These are phyloP conservation scores for Hucho hucho DNA, from an alignment of 2,113 vertebrate species.

Conservation along the genomic window DNA sequence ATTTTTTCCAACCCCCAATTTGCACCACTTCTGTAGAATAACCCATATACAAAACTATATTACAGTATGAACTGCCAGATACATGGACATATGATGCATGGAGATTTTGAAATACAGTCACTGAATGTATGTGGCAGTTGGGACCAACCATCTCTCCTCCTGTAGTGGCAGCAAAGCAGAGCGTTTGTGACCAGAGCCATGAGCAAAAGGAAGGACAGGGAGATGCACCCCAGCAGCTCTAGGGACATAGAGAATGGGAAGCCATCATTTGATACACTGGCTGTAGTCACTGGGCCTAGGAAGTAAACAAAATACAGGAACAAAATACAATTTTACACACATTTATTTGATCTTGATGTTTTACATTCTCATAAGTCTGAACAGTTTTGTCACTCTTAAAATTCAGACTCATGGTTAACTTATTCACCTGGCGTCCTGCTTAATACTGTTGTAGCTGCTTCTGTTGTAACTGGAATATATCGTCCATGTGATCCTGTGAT, in stretches of 20 bases:
- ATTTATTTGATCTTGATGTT: background rate
- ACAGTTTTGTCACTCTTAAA: background rate
- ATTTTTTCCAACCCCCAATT: no score
- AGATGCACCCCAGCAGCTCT: constrained; percentile 29
- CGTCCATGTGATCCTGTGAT: background rate
- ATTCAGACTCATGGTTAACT: background rate
- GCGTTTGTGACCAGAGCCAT: constrained; percentile 52
- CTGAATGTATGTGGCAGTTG: background rate
- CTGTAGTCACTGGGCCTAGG: background rate
- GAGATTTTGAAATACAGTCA: no score
- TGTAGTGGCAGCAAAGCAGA: constrained; percentile 59
- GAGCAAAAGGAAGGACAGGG: constrained; percentile 49
- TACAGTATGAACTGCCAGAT: no score
- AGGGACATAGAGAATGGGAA: background rate
- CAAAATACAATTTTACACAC: background rate
- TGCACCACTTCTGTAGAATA: no score
- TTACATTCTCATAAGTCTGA: background rate
- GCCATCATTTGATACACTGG: rapidly evolving
- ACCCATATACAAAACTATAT: no score
- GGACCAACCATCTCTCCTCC: constrained; percentile 48
- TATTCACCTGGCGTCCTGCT: background rate
- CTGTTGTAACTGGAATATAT: background rate
- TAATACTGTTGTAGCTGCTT: background rate
- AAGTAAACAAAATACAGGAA: background rate
- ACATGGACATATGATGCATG: no score